A percentile compares a stretch with the other conserved stretches of the same genome.
Conservation (phyloP, 2,888 invertebrate genomes). For the Mamestra brassicae region DNA sequence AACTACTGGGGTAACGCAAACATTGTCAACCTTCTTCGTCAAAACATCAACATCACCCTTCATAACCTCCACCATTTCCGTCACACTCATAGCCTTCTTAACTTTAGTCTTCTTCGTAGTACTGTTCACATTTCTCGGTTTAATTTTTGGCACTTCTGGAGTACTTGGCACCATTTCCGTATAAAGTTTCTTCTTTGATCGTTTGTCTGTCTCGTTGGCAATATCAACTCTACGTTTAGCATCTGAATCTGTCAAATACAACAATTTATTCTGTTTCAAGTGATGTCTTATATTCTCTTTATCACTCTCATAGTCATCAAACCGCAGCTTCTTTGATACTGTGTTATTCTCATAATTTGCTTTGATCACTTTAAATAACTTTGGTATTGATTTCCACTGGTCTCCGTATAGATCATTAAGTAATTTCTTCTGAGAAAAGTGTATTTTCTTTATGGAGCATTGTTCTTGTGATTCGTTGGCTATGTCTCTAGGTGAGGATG, state of each 20-base stretch:
- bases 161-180: slow-evolving; percentile 81
- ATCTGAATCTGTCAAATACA: slow-evolving; percentile 83
- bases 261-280: slow-evolving; percentile 76
- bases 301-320: slow-evolving; percentile 82
- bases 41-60: slow-evolving; percentile 73
- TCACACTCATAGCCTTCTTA: slow-evolving; percentile 81
- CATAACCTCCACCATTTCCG: slow-evolving; percentile 81
- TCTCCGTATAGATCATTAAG: slow-evolving; percentile 90
- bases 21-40: slow-evolving; percentile 74
- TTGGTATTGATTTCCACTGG: slow-evolving; percentile 89
- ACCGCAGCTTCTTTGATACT: slow-evolving; percentile 80
- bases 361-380: slow-evolving; percentile 80
- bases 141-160: slow-evolving; percentile 77
- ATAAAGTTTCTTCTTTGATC: slow-evolving; percentile 83
- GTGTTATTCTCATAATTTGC: slow-evolving; percentile 76
- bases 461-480: slow-evolving; percentile 84
- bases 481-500: slow-evolving; percentile 82
- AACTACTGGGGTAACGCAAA: slow-evolving; percentile 68
- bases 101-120: slow-evolving; percentile 78
- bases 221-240: slow-evolving; percentile 74
- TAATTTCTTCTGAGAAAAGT: slow-evolving; percentile 84
- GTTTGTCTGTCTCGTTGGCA: slow-evolving; percentile 74
- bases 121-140: slow-evolving; percentile 74
- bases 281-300: slow-evolving; percentile 82
- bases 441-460: slow-evolving; percentile 84